Conservation (phyloP, 2,113 vertebrate species). For the Limnothrissa miodon region DNA sequence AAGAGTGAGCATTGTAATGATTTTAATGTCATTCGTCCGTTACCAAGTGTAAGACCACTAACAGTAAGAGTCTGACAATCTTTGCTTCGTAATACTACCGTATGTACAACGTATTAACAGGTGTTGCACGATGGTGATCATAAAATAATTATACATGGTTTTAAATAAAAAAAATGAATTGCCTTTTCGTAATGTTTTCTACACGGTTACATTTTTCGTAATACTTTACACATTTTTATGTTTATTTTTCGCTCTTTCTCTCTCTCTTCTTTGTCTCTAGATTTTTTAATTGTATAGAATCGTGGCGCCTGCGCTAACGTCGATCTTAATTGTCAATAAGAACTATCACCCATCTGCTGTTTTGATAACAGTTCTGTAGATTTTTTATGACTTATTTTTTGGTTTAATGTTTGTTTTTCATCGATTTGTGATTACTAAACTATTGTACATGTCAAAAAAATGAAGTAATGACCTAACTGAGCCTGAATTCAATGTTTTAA, state of each 20-base stretch:
- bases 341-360: conserved; percentile 37
- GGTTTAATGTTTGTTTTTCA: conserved; percentile 26
- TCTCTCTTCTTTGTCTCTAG: conserved; percentile 8
- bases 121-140: conserved; percentile 32
- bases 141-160: conserved; percentile 28
- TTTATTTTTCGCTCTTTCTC: neutral
- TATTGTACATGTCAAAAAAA: conserved; percentile 40
- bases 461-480: conserved; percentile 28
- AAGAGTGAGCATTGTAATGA: conserved; percentile 1
- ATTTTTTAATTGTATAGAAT: conserved; percentile 38
- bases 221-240: conserved; percentile 28
- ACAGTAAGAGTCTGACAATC: conserved; percentile 33
- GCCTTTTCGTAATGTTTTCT: conserved; percentile 35
- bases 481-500: conserved; percentile 42
- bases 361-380: conserved; percentile 40
- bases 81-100: conserved; percentile 22
- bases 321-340: conserved; percentile 39
- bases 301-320: conserved; percentile 27
- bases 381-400: conserved; percentile 24
- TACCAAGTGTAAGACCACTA: conserved; percentile 23
- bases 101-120: conserved; percentile 26
- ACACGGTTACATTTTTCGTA: conserved; percentile 28
- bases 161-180: conserved; percentile 8
- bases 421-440: conserved; percentile 37
- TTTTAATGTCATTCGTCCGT: conserved; percentile 24